These are phyloP conservation scores for Belgica antarctica DNA, from an alignment of 2,888 invertebrate genomes.

Conservation along the genomic window DNA sequence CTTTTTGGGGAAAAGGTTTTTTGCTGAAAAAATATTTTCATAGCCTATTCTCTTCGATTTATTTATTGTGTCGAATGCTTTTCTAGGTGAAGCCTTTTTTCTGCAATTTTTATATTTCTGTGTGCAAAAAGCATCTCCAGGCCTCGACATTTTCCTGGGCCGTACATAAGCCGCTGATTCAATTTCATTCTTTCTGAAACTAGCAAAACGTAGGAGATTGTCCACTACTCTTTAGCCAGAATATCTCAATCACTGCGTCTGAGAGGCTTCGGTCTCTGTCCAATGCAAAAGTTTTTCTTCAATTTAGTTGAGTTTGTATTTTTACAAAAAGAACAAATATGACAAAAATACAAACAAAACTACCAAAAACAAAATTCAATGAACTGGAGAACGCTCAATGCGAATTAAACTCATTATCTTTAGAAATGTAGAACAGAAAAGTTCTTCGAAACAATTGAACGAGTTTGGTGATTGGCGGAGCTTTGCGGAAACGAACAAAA, in stretches of 20 bases:
- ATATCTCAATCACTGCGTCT: neutral
- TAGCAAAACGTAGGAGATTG: conserved; percentile 8
- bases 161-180: neutral
- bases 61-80: conserved; percentile 30
- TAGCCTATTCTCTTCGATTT: neutral
- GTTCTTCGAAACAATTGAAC: conserved; percentile 27
- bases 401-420: too few relatives aligned
- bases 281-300: neutral
- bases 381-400: neutral
- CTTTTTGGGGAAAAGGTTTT: too few relatives aligned
- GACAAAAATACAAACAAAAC: neutral
- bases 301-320: neutral
- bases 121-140: too few relatives aligned
- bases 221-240: neutral
- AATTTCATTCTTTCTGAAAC: conserved; percentile 5
- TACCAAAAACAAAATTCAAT: neutral
- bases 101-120: conserved; percentile 39
- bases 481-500: neutral
- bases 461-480: conserved; percentile 36
- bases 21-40: conserved; percentile 9
- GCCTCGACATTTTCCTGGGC: neutral
- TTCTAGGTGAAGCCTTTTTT: conserved; percentile 28
- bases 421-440: conserved; percentile 31
- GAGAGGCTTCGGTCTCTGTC: neutral
- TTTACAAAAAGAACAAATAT: too few relatives aligned